phyloP scores from a whole-genome alignment of 2,113 vertebrate species.

The Oxyura jamaicensis region DNA sequence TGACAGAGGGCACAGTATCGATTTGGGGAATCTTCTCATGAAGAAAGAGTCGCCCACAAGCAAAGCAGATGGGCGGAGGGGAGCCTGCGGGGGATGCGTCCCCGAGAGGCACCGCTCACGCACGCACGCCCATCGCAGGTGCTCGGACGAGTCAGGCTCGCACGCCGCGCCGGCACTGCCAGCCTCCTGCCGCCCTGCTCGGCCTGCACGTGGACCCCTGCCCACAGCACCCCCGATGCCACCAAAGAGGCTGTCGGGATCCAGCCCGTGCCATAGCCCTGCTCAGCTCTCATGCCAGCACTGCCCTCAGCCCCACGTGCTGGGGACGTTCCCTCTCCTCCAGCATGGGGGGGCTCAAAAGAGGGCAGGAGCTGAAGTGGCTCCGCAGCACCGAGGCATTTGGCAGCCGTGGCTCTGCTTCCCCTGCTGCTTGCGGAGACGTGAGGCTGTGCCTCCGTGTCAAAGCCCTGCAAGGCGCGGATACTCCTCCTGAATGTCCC shows the following conservation, averaged over 20 bases:
- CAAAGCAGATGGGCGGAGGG: background rate
- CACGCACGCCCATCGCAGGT: background rate
- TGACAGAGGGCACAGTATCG: background rate
- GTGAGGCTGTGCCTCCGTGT: background rate
- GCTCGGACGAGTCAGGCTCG: slow-evolving; percentile 12
- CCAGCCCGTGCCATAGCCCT: background rate
- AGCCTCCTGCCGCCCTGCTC: background rate
- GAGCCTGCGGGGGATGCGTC: slow-evolving; percentile 18
- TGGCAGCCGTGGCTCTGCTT: background rate
- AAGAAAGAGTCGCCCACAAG: slow-evolving; percentile 27
- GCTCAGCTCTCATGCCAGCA: background rate
- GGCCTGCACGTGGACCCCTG: background rate
- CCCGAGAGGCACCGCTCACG: background rate
- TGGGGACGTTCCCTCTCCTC: background rate
- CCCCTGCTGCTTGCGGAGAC: background rate
- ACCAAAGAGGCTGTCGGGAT: background rate
- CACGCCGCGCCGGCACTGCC: background rate
- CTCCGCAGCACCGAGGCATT: background rate
- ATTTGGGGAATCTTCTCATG: background rate
- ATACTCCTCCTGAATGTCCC: background rate
- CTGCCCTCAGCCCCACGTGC: background rate
- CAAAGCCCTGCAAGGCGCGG: background rate
- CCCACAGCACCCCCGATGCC: background rate
- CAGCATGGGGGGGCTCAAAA: fast-evolving
- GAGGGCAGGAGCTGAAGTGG: background rate